phyloP scores from a whole-genome alignment of 1,140 invertebrate genomes.

The Eumaeus atala region DNA sequence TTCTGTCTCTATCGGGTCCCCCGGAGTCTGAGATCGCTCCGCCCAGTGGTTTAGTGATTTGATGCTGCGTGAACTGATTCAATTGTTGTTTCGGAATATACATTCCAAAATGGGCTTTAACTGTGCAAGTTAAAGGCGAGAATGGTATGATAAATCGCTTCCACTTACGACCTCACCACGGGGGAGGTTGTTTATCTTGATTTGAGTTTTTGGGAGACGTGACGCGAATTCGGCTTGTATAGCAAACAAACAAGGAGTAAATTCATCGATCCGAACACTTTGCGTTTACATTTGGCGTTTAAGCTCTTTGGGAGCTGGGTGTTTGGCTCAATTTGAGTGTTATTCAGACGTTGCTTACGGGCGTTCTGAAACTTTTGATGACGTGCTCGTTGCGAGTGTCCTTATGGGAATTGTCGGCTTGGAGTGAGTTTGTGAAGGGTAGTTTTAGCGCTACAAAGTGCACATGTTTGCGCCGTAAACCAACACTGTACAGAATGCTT shows the following conservation, averaged over 20 bases:
- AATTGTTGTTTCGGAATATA: conserved; percentile 56
- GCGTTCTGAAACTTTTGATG: conserved; percentile 63
- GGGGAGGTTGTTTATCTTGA: conserved; percentile 69
- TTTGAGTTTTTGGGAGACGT: conserved; percentile 69
- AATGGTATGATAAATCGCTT: conserved; percentile 60
- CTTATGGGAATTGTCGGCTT: conserved; percentile 61
- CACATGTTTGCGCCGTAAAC: background rate
- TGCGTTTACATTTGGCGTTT: conserved; percentile 46
- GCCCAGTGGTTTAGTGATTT: conserved; percentile 74
- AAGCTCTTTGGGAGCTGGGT: conserved; percentile 34
- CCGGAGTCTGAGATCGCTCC: conserved; percentile 67
- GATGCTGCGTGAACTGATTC: conserved; percentile 74
- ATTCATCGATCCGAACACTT: conserved; percentile 60
- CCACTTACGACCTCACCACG: conserved; percentile 61
- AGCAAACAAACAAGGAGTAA: conserved; percentile 62
- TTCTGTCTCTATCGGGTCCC: conserved; percentile 54
- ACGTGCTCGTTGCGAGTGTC: conserved; percentile 49
- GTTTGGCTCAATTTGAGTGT: conserved; percentile 54
- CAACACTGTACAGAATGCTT: conserved; percentile 1
- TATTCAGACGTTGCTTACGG: conserved; percentile 65
- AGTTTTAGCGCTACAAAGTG: conserved; percentile 18
- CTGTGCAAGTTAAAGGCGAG: conserved; percentile 58
- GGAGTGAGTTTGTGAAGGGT: conserved; percentile 41
- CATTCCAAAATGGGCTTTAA: conserved; percentile 58
- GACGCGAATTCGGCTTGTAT: conserved; percentile 71